These are phyloP conservation scores for Aegypius monachus DNA, from an alignment of 2,113 vertebrate genomes.

Conservation along the genomic window DNA sequence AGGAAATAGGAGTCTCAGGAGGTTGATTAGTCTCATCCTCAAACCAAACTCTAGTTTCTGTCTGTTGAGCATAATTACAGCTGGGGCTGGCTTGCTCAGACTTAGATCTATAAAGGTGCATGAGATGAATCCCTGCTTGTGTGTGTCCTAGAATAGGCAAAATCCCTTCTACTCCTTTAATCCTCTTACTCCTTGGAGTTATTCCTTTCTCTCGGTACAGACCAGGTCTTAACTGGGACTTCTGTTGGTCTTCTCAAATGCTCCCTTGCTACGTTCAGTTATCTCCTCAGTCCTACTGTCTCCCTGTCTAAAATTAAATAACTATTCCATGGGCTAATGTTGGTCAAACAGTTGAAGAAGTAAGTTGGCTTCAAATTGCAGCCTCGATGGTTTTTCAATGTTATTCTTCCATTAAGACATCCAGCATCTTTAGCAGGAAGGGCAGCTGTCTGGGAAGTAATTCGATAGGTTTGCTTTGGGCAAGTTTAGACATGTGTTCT, in stretches of 20 bases:
- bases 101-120: neutral
- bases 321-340: neutral
- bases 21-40: neutral
- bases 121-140: neutral
- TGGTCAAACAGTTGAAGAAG: neutral
- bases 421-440: neutral
- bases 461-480: constrained; percentile 10
- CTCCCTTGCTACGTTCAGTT: neutral
- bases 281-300: neutral
- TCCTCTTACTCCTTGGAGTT: neutral
- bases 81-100: neutral
- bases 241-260: neutral
- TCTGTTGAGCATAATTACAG: neutral
- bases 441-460: constrained; percentile 39
- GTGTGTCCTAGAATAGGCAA: neutral
- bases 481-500: constrained; percentile 34
- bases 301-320: neutral
- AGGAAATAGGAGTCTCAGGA: neutral
- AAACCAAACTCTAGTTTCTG: neutral
- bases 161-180: neutral
- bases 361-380: neutral
- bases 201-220: neutral
- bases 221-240: neutral
- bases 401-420: neutral
- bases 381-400: neutral